Conservation (phyloP, 2,797 vertebrate genomes). For the Cyclopterus lumpus region DNA sequence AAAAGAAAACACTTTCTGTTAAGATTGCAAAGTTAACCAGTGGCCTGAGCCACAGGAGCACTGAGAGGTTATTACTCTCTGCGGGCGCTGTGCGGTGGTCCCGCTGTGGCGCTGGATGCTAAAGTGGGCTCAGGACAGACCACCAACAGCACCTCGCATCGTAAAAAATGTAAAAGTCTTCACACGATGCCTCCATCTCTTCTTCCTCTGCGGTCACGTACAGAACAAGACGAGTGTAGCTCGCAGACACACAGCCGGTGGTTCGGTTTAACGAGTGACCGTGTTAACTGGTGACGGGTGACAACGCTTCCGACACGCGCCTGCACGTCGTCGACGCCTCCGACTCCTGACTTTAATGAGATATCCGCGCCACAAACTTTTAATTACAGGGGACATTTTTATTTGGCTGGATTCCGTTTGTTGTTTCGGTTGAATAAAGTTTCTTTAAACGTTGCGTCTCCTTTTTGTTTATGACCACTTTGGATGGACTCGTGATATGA, state of each 20-base stretch:
- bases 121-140: slow-evolving; percentile 58
- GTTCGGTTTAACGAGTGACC: too few relatives aligned
- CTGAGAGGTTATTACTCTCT: slow-evolving; percentile 64
- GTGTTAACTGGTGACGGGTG: too few relatives aligned
- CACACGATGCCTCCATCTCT: not conserved
- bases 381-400: not conserved
- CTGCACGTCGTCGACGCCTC: too few relatives aligned
- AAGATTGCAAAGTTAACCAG: slow-evolving; percentile 70
- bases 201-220: too few relatives aligned
- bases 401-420: not conserved
- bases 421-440: too few relatives aligned
- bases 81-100: slow-evolving; percentile 52
- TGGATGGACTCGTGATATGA: too few relatives aligned
- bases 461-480: too few relatives aligned
- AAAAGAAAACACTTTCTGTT: slow-evolving; percentile 72
- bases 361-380: not conserved
- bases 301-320: too few relatives aligned
- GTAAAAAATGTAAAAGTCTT: not conserved
- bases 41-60: slow-evolving; percentile 58
- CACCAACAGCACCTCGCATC: slow-evolving; percentile 46
- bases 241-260: too few relatives aligned
- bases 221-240: too few relatives aligned
- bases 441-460: not conserved
- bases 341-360: too few relatives aligned
- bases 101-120: slow-evolving; percentile 46